Conservation (phyloP, 2,113 vertebrate species). For the Chionodraco myersi region DNA sequence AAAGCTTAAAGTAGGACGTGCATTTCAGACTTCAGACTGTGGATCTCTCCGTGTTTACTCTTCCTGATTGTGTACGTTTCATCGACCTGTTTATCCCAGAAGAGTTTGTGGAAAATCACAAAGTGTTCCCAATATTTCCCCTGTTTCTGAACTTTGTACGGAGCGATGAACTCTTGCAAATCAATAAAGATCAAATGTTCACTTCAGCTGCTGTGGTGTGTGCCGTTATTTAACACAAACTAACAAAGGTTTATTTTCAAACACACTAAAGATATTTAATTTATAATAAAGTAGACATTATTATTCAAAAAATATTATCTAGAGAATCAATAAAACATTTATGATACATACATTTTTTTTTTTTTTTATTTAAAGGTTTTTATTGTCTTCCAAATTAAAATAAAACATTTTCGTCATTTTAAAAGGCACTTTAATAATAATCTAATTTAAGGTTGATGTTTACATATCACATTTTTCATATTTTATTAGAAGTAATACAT, state of each 20-base stretch:
- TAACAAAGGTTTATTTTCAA: neutral
- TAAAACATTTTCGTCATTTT: too few relatives aligned
- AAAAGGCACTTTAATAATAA: too few relatives aligned
- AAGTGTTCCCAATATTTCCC: neutral
- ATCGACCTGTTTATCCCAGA: conserved; percentile 23
- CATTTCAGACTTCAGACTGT: neutral
- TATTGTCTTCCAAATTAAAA: too few relatives aligned
- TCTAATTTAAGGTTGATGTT: too few relatives aligned
- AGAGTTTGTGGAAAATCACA: conserved; percentile 12
- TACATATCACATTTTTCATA: too few relatives aligned
- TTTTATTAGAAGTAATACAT: too few relatives aligned
- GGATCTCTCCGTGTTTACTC: neutral
- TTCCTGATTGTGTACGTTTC: conserved; percentile 31
- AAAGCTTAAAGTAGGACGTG: too few relatives aligned
- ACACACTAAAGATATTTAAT: neutral
- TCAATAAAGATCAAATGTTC: conserved; percentile 80
- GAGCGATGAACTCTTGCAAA: conserved; percentile 27
- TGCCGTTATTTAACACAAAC: neutral
- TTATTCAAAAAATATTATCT: too few relatives aligned
- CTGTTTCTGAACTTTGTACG: conserved; percentile 19
- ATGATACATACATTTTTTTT: too few relatives aligned
- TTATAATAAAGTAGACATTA: neutral
- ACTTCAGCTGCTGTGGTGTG: conserved; percentile 55
- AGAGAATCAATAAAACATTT: too few relatives aligned
- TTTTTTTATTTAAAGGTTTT: too few relatives aligned